Evolutionary conservation across 2,113 vertebrate genomes (phyloP).

Genomic region (Anser brachyrhynchus): DNA sequence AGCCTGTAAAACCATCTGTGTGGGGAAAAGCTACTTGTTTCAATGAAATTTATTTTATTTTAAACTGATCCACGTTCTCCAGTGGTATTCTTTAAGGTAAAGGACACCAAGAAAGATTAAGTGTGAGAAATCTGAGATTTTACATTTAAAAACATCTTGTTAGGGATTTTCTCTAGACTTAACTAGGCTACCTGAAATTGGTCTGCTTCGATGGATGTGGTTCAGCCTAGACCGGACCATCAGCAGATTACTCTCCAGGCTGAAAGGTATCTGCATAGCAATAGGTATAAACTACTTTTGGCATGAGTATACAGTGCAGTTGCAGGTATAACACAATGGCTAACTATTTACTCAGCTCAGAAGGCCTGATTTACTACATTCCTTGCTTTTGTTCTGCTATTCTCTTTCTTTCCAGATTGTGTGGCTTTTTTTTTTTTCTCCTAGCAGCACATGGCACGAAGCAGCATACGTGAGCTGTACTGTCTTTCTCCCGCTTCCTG

Average conservation of each 20-base stretch:
- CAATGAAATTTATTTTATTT: background rate
- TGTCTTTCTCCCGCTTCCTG: constrained; percentile 12
- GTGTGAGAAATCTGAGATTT: background rate
- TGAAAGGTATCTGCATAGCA: background rate
- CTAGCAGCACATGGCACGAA: background rate
- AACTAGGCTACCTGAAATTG: background rate
- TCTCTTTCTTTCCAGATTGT: background rate
- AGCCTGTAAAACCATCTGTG: background rate
- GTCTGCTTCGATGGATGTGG: background rate
- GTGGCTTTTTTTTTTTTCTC: constrained; percentile 10
- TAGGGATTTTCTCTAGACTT: background rate
- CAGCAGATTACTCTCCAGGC: background rate
- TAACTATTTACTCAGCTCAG: background rate
- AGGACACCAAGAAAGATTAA: background rate
- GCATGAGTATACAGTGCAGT: background rate
- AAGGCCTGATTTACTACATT: constrained; percentile 58
- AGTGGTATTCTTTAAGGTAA: background rate
- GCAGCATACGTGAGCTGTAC: background rate
- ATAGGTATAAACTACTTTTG: background rate
- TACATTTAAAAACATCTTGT: background rate
- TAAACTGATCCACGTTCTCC: background rate
- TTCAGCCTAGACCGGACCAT: background rate
- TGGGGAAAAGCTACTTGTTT: background rate
- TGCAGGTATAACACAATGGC: background rate
- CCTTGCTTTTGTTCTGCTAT: constrained; percentile 36